These are phyloP conservation scores for Sylvia atricapilla DNA, from an alignment of 2,113 vertebrate genomes.

Conservation along the genomic window DNA sequence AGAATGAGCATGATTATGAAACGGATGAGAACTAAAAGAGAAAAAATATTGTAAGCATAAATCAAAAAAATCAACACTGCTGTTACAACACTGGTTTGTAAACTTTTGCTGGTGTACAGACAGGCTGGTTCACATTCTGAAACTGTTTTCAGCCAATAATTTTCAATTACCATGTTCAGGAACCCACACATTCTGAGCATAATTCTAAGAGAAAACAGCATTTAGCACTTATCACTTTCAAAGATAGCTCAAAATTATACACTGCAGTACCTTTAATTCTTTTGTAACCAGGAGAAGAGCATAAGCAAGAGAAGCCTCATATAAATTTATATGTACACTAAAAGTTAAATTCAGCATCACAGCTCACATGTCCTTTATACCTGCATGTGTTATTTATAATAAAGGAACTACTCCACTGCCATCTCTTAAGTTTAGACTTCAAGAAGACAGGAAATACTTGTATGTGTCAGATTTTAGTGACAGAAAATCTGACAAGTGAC, in stretches of 20 bases:
- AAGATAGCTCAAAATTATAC: not conserved
- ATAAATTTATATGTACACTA: not conserved
- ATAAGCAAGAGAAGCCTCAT: not conserved
- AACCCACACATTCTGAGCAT: not conserved
- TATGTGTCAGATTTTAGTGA: not conserved
- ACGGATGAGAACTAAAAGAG: slow-evolving; percentile 81
- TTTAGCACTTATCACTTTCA: not conserved
- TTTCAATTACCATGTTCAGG: not conserved
- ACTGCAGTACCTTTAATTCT: not conserved
- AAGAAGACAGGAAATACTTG: not conserved
- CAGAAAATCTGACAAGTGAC: not conserved
- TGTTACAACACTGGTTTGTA: not conserved
- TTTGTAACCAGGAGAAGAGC: not conserved
- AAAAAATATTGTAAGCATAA: not conserved
- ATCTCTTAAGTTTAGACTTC: not conserved
- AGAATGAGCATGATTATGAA: slow-evolving; percentile 83
- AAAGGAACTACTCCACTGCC: not conserved
- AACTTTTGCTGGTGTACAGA: not conserved
- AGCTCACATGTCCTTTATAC: not conserved
- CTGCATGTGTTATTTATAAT: not conserved
- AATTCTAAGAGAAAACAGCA: not conserved
- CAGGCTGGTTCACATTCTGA: not conserved
- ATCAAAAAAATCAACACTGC: not conserved
- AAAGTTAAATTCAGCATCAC: not conserved
- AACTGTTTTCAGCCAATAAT: not conserved